A percentile compares a stretch with the other conserved stretches of the same genome.
Conservation (phyloP, 2,113 vertebrate genomes). For the Stigmatopora nigra region DNA sequence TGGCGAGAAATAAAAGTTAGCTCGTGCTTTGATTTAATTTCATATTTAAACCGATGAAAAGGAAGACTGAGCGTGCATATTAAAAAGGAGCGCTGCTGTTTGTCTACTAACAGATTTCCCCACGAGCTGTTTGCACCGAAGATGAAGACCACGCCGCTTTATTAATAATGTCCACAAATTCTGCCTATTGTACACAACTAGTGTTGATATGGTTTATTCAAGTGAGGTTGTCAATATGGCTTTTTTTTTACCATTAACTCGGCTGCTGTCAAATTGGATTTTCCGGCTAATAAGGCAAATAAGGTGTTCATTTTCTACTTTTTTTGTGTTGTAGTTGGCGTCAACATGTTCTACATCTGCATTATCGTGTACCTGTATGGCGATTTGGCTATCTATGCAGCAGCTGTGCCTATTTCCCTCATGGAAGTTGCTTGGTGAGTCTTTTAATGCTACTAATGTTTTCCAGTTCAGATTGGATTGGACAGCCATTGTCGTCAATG, state of each 20-base stretch:
- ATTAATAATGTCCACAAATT: conserved; percentile 1
- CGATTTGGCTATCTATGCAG: conserved; percentile 95
- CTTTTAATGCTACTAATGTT: too few species aligned
- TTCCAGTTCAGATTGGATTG: too few species aligned
- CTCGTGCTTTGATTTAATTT: conserved; percentile 40
- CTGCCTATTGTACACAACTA: not conserved
- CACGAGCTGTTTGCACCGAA: conserved; percentile 16
- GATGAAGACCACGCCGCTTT: not conserved
- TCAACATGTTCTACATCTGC: conserved; percentile 99
- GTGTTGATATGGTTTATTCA: not conserved
- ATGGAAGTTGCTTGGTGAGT: conserved; percentile 97
- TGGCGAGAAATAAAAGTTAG: conserved; percentile 16
- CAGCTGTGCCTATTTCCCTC: conserved; percentile 89
- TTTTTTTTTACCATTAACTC: not conserved
- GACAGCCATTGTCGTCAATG: too few species aligned
- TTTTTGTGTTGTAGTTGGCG: conserved; percentile 77
- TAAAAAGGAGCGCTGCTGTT: conserved; percentile 17
- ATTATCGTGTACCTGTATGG: conserved; percentile 96
- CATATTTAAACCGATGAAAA: conserved; percentile 34
- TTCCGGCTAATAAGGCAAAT: not conserved
- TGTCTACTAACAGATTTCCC: conserved; percentile 15
- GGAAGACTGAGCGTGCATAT: conserved; percentile 21
- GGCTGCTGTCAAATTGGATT: not conserved
- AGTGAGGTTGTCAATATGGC: not conserved
- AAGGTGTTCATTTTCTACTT: not conserved